A percentile compares a stretch with the other conserved stretches of the same genome.
Evolutionary conservation across 2,113 vertebrate genomes (phyloP).

Genomic region (Myotis yumanensis): DNA sequence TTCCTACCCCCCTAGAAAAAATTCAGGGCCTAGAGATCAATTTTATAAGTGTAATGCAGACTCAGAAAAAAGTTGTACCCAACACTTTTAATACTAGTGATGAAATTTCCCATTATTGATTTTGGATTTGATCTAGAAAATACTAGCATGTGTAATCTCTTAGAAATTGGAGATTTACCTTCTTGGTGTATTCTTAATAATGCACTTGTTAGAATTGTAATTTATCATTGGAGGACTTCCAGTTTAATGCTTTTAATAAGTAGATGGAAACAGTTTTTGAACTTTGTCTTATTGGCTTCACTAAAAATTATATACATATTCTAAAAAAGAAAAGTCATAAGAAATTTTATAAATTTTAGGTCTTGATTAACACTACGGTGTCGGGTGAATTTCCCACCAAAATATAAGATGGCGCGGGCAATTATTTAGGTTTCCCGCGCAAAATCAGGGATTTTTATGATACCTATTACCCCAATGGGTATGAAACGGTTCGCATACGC

Average conservation of each 20-base stretch:
- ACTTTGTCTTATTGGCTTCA: background rate
- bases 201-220: background rate
- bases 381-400: too few species aligned
- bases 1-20: background rate
- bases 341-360: background rate
- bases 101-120: background rate
- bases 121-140: background rate
- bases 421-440: too few species aligned
- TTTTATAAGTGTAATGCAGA: background rate
- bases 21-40: background rate
- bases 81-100: background rate
- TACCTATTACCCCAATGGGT: too few species aligned
- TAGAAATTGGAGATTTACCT: background rate
- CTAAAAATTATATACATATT: background rate
- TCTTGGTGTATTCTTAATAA: background rate
- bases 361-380: too few species aligned
- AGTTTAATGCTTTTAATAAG: background rate
- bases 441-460: too few species aligned
- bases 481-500: too few species aligned
- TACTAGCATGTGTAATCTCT: background rate
- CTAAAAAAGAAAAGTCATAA: background rate
- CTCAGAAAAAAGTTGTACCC: background rate
- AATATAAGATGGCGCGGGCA: too few species aligned
- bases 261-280: background rate
- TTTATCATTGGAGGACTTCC: constrained; percentile 12